A percentile compares a stretch with the other conserved stretches of the same genome.
These are phyloP conservation scores for Lasioglossum lativentre DNA, from an alignment of 2,888 invertebrate genomes.

Conservation along the genomic window DNA sequence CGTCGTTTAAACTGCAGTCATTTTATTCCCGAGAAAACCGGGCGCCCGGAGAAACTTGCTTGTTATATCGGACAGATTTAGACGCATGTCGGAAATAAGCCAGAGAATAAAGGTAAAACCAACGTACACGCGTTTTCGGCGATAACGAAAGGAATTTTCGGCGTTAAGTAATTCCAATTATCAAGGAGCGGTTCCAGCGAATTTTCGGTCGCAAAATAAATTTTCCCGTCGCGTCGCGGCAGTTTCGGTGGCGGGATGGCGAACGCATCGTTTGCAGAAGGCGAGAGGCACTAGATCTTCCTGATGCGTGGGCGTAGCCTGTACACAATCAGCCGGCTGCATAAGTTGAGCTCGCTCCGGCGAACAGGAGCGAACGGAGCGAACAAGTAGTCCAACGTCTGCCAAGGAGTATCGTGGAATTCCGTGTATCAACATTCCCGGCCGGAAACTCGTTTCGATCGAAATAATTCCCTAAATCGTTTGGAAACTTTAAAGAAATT, in stretches of 20 bases:
- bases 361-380: not conserved
- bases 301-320: conserved; percentile 9
- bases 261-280: not conserved
- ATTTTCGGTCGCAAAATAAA: not conserved
- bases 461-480: conserved; percentile 6
- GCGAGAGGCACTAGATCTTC: not conserved
- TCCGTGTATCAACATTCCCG: conserved; percentile 14
- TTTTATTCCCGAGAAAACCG: not conserved
- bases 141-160: not conserved
- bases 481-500: conserved; percentile 7
- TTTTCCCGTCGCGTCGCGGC: not conserved
- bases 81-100: not conserved
- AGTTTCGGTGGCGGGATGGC: not conserved
- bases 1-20: conserved; percentile 6
- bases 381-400: conserved; percentile 13
- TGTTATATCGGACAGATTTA: not conserved
- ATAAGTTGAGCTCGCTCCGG: conserved; percentile 32
- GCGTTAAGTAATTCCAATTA: not conserved
- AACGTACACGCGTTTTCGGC: not conserved
- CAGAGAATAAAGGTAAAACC: not conserved
- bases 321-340: conserved; percentile 22
- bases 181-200: not conserved
- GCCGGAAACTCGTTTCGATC: conserved; percentile 3
- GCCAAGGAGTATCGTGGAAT: conserved; percentile 7
- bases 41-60: not conserved